phyloP scores from a whole-genome alignment of 2,888 invertebrate species.

The Acronicta psi region DNA sequence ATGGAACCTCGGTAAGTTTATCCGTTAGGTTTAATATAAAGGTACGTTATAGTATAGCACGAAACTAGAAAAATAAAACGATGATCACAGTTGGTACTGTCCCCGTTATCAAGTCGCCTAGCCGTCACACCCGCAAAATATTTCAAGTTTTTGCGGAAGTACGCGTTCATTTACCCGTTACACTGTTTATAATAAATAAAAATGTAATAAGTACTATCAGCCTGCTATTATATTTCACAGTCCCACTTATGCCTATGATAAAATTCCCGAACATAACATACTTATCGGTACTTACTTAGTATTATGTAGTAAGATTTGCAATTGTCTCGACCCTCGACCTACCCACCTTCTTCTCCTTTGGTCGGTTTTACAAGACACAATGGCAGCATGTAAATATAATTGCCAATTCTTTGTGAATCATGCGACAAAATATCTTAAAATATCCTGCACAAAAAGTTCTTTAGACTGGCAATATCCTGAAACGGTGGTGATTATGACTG shows the following conservation, averaged over 20 bases:
- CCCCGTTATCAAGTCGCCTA: slow-evolving; percentile 24
- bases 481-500: slow-evolving; percentile 18
- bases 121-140: slow-evolving; percentile 3
- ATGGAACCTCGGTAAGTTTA: not conserved
- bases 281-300: no score
- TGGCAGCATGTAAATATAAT: not conserved
- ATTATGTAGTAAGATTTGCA: no score
- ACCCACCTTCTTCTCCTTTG: no score
- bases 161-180: slow-evolving; percentile 7
- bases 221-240: no score
- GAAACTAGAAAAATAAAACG: slow-evolving; percentile 24
- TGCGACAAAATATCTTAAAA: not conserved
- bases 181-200: not conserved
- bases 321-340: no score
- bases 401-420: not conserved
- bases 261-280: no score
- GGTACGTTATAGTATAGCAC: not conserved
- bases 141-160: slow-evolving; percentile 6
- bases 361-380: no score
- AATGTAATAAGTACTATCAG: no score
- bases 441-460: slow-evolving; percentile 18
- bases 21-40: slow-evolving; percentile 13
- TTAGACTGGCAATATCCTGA: slow-evolving; percentile 23
- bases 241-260: no score
- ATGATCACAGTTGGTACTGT: slow-evolving; percentile 14